Evolutionary conservation across 2,888 invertebrate genomes (phyloP).

Genomic region (Limnephilus marmoratus): DNA sequence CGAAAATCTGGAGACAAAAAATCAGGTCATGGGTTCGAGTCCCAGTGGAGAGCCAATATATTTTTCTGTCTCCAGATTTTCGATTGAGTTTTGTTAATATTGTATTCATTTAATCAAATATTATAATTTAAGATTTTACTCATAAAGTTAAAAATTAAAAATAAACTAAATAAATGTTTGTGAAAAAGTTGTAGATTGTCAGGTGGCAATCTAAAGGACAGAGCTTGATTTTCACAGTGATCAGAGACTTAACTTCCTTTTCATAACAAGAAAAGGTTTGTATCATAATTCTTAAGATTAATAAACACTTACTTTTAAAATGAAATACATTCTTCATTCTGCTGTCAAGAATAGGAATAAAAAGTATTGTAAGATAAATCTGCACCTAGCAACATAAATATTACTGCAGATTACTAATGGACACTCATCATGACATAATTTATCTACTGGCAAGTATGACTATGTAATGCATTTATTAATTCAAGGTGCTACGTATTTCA

Average conservation of each 20-base stretch:
- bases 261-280: background rate
- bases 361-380: background rate
- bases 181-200: background rate
- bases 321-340: background rate
- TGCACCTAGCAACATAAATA: background rate
- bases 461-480: background rate
- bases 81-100: no score
- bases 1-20: no score
- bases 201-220: background rate
- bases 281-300: background rate
- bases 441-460: background rate
- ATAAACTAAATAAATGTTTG: background rate
- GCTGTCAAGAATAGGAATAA: background rate
- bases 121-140: no score
- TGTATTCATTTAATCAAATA: no score
- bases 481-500: background rate
- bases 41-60: no score
- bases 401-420: background rate
- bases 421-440: background rate
- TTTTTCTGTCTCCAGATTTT: no score
- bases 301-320: background rate
- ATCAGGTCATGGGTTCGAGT: no score
- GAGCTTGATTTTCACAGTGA: background rate
- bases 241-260: background rate
- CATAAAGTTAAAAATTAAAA: no score